These are phyloP conservation scores for Brachymystax lenok DNA, from an alignment of 2,797 vertebrate species.

Conservation along the genomic window DNA sequence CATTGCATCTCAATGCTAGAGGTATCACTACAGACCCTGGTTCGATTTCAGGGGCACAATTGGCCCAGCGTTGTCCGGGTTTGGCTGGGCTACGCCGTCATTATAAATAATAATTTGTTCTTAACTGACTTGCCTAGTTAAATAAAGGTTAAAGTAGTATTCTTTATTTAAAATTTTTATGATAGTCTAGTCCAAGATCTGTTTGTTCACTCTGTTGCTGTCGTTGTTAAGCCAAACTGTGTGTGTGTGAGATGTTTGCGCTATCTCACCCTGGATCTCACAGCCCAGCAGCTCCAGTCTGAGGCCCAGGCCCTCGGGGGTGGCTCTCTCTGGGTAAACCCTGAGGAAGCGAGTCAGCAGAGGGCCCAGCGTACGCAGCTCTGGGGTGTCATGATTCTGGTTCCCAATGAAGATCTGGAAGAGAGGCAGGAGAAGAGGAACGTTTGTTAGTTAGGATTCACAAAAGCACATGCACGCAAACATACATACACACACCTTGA, in stretches of 20 bases:
- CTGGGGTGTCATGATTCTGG: conserved; percentile 96
- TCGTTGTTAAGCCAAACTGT: background rate
- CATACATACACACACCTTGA: background rate
- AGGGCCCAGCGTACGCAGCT: conserved; percentile 87
- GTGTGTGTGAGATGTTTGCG: background rate
- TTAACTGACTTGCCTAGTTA: too few species aligned
- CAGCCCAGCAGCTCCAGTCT: conserved; percentile 94
- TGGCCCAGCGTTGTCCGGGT: too few species aligned
- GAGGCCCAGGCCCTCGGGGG: conserved; percentile 87
- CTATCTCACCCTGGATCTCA: conserved; percentile 85
- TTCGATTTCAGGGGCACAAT: too few species aligned
- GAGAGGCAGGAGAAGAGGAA: background rate
- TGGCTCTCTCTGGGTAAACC: conserved; percentile 93
- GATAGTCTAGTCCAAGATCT: too few species aligned
- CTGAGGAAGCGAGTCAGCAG: conserved; percentile 87
- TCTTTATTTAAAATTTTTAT: too few species aligned
- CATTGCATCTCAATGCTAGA: too few species aligned
- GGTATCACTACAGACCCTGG: too few species aligned
- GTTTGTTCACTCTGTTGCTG: background rate
- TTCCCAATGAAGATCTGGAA: conserved; percentile 96
- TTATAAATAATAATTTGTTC: too few species aligned
- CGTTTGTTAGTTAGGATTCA: background rate
- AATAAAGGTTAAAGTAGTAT: too few species aligned
- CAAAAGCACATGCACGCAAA: too few species aligned
- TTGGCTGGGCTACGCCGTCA: too few species aligned